Evolutionary conservation across 2,797 vertebrate species (phyloP).

Genomic region (Macroramphosus scolopax): DNA sequence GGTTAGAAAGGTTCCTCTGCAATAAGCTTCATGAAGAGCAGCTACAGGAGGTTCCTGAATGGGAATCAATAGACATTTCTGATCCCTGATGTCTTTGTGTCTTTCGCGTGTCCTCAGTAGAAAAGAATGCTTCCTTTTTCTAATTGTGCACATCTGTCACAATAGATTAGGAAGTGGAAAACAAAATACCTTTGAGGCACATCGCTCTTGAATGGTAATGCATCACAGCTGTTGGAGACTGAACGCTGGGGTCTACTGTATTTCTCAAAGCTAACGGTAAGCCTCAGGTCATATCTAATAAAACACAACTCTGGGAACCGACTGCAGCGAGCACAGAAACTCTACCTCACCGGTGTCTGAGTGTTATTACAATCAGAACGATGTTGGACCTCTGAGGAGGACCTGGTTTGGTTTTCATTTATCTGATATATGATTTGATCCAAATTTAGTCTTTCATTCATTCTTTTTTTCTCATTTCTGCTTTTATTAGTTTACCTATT

Average conservation of each 20-base stretch:
- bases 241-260: slow-evolving; percentile 52
- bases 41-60: background rate
- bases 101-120: slow-evolving; percentile 45
- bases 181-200: slow-evolving; percentile 53
- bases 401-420: too few species aligned
- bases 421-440: too few species aligned
- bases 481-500: too few species aligned
- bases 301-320: slow-evolving; percentile 7
- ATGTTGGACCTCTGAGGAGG: too few species aligned
- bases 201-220: slow-evolving; percentile 58
- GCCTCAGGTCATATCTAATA: slow-evolving; percentile 33
- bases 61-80: slow-evolving; percentile 17
- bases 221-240: slow-evolving; percentile 70
- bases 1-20: too few species aligned
- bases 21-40: too few species aligned
- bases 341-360: background rate
- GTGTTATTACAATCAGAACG: slow-evolving; percentile 12
- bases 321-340: background rate
- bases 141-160: slow-evolving; percentile 71
- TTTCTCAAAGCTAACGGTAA: slow-evolving; percentile 31
- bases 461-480: too few species aligned
- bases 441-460: too few species aligned
- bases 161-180: slow-evolving; percentile 68
- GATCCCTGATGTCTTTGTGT: slow-evolving; percentile 27
- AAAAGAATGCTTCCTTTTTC: slow-evolving; percentile 64